These are phyloP conservation scores for Enteromius unitaeniatus DNA, from an alignment of 2,797 vertebrate species.

Conservation along the genomic window DNA sequence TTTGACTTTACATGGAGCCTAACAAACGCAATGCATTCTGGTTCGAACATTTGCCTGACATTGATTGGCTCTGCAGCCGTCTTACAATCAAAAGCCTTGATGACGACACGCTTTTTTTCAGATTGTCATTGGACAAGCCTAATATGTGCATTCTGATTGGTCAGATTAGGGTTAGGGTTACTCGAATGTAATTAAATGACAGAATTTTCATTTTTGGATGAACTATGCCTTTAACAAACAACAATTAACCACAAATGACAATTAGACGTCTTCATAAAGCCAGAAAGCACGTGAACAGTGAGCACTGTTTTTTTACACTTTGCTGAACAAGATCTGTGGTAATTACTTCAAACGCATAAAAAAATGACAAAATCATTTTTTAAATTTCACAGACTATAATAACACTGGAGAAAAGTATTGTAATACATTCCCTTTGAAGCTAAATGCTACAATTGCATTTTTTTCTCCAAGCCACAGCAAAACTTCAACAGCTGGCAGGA, in stretches of 20 bases:
- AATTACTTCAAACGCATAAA: conserved; percentile 53
- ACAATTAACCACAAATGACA: background rate
- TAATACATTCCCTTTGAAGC: conserved; percentile 22
- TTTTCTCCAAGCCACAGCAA: conserved; percentile 7
- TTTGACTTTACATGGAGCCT: background rate
- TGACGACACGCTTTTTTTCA: too few relatives aligned
- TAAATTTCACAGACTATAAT: background rate
- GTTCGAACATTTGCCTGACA: background rate
- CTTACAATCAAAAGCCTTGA: too few relatives aligned
- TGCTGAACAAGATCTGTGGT: conserved; percentile 41
- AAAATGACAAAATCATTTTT: conserved; percentile 46
- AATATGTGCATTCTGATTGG: background rate
- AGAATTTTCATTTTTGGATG: background rate
- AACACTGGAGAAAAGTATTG: conserved; percentile 6
- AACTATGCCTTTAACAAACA: background rate
- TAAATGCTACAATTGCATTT: background rate
- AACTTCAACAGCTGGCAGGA: conserved; percentile 42
- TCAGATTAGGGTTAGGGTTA: background rate
- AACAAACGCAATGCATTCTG: background rate
- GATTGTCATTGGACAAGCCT: background rate
- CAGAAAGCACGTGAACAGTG: background rate
- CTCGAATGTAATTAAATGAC: background rate
- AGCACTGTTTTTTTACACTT: background rate
- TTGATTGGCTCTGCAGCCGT: background rate
- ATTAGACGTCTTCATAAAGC: background rate